Evolutionary conservation across 2,113 vertebrate genomes (phyloP), one percentile per base, ranked within the genome.

Genomic region (Pagrus major): DNA sequence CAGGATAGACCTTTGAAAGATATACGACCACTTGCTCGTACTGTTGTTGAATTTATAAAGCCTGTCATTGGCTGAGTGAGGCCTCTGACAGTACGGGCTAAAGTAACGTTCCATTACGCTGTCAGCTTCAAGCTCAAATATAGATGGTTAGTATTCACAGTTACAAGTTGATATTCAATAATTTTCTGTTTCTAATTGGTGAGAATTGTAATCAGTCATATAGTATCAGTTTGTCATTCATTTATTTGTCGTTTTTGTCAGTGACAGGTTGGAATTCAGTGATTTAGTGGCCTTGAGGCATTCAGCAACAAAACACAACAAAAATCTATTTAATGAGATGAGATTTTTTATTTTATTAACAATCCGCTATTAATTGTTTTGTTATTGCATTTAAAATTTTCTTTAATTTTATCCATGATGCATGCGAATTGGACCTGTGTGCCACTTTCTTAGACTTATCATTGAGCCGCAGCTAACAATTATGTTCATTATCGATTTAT

Each of bases 81-180:
- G 25, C 55, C 69, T 78, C 64, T 83, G 73, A 71, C 81, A 56
- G 31, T 18, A n/a, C 8, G 1, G 54, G 25, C 55, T 79, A 11
- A 72, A 71, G 78, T 44, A 76, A 44, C 75, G 39, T 84, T 81
- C 82, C 67, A 86, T 86, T 78, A 81, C 55, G 5, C 71, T 78
- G 74, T 84, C 75, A 84, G 67, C 75, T 58, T 69, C 52, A 65
- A 63, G 33, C 25, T 59, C 69, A 33, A 29, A 60, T 46, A 54
- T 74, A 51, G 60, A 33, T 64, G 44, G 44, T 73, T 46, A 27
- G 46, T 55, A 29, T 72, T 83, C 68, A 65, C 76, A 27, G 56
- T 73, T 69, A 39, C 42, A 66, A 72, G 35, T 54, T 21, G 51
- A 73, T 72, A 49, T 70, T 82, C 25, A 44, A 35, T 73, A 51